Percentiles rank a stretch among this genome's conserved stretches.
Evolutionary conservation across 2,113 vertebrate genomes (phyloP).

Genomic region (Hipposideros armiger): DNA sequence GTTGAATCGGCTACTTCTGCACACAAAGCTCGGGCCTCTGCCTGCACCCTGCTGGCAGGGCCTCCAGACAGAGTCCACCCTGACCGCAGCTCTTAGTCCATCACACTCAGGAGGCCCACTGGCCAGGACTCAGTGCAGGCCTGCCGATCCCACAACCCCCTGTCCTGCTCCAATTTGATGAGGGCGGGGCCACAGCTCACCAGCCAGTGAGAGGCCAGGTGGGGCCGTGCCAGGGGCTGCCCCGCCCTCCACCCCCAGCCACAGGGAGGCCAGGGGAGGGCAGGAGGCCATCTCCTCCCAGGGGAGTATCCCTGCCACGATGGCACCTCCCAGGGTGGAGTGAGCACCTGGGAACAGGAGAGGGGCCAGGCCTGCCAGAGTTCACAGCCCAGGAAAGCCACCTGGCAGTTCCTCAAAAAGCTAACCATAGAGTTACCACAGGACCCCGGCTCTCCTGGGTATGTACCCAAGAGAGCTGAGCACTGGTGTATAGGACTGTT

Average conservation of each 20-base stretch:
- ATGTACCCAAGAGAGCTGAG: fast-evolving
- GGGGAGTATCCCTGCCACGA: no score
- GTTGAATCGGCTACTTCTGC: no score
- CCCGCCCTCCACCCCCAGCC: neutral
- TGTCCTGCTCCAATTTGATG: fast-evolving
- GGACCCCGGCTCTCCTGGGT: neutral
- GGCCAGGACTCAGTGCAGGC: neutral
- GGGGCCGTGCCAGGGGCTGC: neutral
- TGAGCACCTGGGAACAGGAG: fast-evolving
- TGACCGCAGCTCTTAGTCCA: fast-evolving
- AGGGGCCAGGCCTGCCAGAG: neutral
- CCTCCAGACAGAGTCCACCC: neutral
- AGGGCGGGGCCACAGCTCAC: fast-evolving
- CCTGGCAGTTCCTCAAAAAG: no score
- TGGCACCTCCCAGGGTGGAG: no score
- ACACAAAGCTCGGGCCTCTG: neutral
- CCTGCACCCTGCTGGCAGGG: neutral
- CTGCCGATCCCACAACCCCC: neutral
- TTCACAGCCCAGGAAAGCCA: neutral
- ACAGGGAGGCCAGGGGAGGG: neutral
- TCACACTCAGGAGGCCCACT: neutral
- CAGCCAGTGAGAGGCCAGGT: neutral
- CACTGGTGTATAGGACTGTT: fast-evolving
- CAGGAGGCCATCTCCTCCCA: neutral
- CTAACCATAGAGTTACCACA: no score